Evolutionary conservation across 2,113 vertebrate species (phyloP), one percentile per base, ranked within the genome.

Genomic region (Eleginops maclovinus): DNA sequence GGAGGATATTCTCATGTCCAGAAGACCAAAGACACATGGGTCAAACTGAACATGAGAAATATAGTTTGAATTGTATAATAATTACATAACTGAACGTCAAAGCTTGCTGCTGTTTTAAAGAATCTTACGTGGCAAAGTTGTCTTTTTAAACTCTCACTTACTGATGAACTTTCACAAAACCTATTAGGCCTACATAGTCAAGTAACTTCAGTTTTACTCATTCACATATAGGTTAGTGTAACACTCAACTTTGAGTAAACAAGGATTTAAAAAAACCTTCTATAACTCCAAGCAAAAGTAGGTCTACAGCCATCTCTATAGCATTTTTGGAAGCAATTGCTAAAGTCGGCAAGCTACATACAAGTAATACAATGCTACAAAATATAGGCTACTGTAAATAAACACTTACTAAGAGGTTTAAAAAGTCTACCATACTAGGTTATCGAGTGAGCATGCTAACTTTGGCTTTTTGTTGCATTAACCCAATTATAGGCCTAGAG

Each of bases 1-100:
- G 92, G 91, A 89, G 65, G 82, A 91, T 77, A 36, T 81, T 41
- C 54, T 85, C 41, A 19, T 41, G 9, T 58, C 56, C 61, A 66
- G 51, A 79, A 58, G 47, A 2, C 41, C 41, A 22, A 12, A 80
- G 41, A 65, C 14, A 63, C 40, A 40, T 28, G 17, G 62, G 47
- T 73, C 53, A 77, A 51, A 72, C 16, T 13, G 28, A 28, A 56
- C 15, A 9, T 62, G 16, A 56, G 0, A 72, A 47, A 22, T 7
- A 75, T 36, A 36, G 4, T 21, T 36, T 43, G 7, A 49, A 47
- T 40, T 54, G 19, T 11, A 12, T 4, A 61, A 43, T 61, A 43
- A 61, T 41, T 46, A 12, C 31, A 36, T 36, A 36, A 36, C 6
- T 36, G 6, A 4, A 24, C 51, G 3, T 24, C 13, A 47, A 59